These are phyloP conservation scores for Agapetus fuscipes DNA, from an alignment of 2,888 invertebrate species.

Conservation along the genomic window DNA sequence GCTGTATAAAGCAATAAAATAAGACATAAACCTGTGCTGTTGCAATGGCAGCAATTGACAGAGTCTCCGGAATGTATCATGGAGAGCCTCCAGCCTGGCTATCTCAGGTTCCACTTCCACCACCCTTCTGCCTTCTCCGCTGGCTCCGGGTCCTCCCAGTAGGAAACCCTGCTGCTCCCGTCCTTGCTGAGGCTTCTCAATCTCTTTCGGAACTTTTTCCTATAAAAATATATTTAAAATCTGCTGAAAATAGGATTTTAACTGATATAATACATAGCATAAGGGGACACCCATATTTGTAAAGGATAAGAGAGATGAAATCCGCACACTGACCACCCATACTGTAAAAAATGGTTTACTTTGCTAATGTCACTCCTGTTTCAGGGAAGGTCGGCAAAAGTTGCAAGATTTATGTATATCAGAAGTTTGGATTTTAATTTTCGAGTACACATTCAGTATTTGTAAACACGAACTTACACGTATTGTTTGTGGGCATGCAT, in stretches of 20 bases:
- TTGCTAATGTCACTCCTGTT: too few species aligned
- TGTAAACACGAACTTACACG: too few species aligned
- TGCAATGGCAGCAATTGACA: slow-evolving; percentile 34
- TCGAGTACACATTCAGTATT: too few species aligned
- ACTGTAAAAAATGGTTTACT: too few species aligned
- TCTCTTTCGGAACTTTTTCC: slow-evolving; percentile 36
- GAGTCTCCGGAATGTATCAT: slow-evolving; percentile 35
- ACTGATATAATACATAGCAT: too few species aligned
- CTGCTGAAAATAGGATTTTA: slow-evolving; percentile 15
- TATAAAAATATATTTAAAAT: slow-evolving; percentile 3
- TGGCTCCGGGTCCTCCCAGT: slow-evolving; percentile 2
- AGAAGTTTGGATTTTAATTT: too few species aligned
- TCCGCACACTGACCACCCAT: too few species aligned
- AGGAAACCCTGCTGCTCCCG: slow-evolving; percentile 15
- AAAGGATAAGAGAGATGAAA: too few species aligned
- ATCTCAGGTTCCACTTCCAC: not conserved
- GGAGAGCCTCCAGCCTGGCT: slow-evolving; percentile 23
- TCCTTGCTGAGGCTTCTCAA: slow-evolving; percentile 19
- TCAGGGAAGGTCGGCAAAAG: too few species aligned
- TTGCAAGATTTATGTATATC: too few species aligned
- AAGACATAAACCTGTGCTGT: slow-evolving; percentile 36
- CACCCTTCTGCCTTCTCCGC: slow-evolving; percentile 1
- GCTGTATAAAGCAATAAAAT: slow-evolving; percentile 1
- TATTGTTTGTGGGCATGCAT: too few species aligned
- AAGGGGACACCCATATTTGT: too few species aligned